Base-by-base conservation (phyloP, 1,140 invertebrate species). In the Meloidogyne hapla region DNA sequence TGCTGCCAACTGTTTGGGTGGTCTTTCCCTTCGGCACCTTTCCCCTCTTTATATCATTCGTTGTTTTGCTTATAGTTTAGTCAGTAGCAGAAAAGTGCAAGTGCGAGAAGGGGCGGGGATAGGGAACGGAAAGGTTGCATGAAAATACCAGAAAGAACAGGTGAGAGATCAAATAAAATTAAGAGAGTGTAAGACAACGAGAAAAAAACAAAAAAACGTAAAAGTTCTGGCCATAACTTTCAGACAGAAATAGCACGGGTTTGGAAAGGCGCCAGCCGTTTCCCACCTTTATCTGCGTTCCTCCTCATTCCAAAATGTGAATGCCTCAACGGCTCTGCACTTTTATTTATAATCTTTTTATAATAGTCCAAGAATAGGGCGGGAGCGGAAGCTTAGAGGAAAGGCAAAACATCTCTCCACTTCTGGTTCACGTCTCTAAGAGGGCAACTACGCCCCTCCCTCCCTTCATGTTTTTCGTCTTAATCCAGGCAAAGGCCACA, bases 351-450 rank as follows among this genome's bases (percentile, higher is more conserved):
- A 42, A 15, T 33, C 33, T 33, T 33, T 33, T 33, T 33, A 33
- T 33, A 42, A 10, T 42, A 42, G 40, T 42, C 40, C 13, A 42
- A 42, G 45, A 21, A 56, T 56, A 56, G 48, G 48, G 48, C 48
- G 48, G 48, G 48, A 56, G 8, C n/a, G 48, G 48, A 56, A 56
- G n/a, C 48, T 56, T n/a, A 21, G n/a, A 56, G 48, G n/a, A 56
- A 56, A 56, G 48, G 48, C 48, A 56, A 56, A 56, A 56, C 48
- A 56, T 9, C 48, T n/a, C n/a, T 56, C 45, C n/a, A 2, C n/a
- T 56, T 56, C 48, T 56, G 5, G 48, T 56, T 56, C 48, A 56
- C 45, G n/a, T 56, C 48, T 56, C 48, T 56, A 56, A 56, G n/a
- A 56, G 48, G 48, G n/a, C 48, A 56, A 56, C n/a, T 4, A 56